Percentiles rank a stretch among this genome's conserved stretches.
Evolutionary conservation across 2,888 invertebrate genomes (phyloP).

Genomic region (Scotopteryx bipunctaria): DNA sequence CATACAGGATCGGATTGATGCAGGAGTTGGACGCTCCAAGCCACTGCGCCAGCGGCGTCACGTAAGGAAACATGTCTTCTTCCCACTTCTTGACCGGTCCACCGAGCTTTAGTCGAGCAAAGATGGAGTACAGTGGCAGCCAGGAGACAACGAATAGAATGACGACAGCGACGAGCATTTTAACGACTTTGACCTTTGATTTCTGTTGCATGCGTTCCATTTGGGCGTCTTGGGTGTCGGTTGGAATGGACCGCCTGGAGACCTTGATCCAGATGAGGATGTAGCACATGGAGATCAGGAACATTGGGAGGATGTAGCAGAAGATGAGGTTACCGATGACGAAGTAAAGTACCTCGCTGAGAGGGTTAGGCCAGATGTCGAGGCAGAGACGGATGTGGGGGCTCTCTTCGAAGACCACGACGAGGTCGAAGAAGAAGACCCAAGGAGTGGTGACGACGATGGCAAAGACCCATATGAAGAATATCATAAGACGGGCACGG

Average conservation of each 20-base stretch:
- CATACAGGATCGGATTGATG: conserved; percentile 97
- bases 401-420: conserved; percentile 88
- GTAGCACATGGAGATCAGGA: conserved; percentile 95
- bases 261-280: conserved; percentile 96
- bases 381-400: conserved; percentile 90
- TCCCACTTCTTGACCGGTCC: conserved; percentile 90
- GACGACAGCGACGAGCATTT: conserved; percentile 96
- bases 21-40: conserved; percentile 97
- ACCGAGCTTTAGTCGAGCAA: conserved; percentile 93
- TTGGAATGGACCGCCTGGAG: conserved; percentile 93
- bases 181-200: conserved; percentile 96
- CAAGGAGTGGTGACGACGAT: conserved; percentile 93
- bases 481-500: conserved; percentile 93
- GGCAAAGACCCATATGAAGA: conserved; percentile 95
- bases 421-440: conserved; percentile 94
- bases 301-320: conserved; percentile 95
- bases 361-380: conserved; percentile 93
- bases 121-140: conserved; percentile 95
- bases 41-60: conserved; percentile 96
- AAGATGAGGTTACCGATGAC: conserved; percentile 93
- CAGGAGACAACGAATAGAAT: conserved; percentile 96
- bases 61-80: conserved; percentile 90
- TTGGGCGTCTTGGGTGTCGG: conserved; percentile 94
- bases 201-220: conserved; percentile 97
- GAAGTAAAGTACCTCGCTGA: conserved; percentile 93